phyloP scores from a whole-genome alignment of 2,797 vertebrate genomes.

The Tapera naevia region DNA sequence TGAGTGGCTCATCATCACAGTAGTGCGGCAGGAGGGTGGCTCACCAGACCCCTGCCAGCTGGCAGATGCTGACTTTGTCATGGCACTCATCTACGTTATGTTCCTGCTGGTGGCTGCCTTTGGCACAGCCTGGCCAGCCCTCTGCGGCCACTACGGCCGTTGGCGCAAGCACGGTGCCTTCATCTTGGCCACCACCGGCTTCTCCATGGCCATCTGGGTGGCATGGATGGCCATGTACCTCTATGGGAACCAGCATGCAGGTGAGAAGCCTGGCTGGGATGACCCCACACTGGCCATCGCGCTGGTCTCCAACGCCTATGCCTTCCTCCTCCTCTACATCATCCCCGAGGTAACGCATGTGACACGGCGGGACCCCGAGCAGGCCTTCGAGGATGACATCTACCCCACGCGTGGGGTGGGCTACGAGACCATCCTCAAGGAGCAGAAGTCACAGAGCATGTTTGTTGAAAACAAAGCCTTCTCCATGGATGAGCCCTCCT shows the following conservation, averaged over 20 bases:
- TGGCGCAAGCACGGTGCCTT: slow-evolving; percentile 83
- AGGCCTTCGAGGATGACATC: slow-evolving; percentile 74
- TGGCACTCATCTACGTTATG: slow-evolving; percentile 95
- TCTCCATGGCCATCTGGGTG: slow-evolving; percentile 89
- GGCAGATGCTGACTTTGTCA: slow-evolving; percentile 88
- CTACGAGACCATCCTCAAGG: slow-evolving; percentile 94
- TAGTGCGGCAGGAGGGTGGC: slow-evolving; percentile 70
- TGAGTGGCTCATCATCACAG: slow-evolving; percentile 93
- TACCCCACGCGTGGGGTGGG: slow-evolving; percentile 84
- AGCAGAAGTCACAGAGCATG: slow-evolving; percentile 87
- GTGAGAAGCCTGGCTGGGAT: slow-evolving; percentile 78
- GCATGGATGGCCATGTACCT: slow-evolving; percentile 92
- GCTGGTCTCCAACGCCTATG: slow-evolving; percentile 86
- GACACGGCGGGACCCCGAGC: slow-evolving; percentile 63
- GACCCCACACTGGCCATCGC: slow-evolving; percentile 92
- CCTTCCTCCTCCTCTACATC: slow-evolving; percentile 84
- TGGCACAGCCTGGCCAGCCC: slow-evolving; percentile 71
- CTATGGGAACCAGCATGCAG: slow-evolving; percentile 78
- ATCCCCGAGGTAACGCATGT: slow-evolving; percentile 87
- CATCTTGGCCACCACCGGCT: slow-evolving; percentile 76
- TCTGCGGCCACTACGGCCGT: slow-evolving; percentile 79
- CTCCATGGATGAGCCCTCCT: slow-evolving; percentile 90
- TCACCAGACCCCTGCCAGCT: slow-evolving; percentile 77
- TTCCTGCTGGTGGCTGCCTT: slow-evolving; percentile 80
- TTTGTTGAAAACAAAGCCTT: slow-evolving; percentile 97